Conservation (phyloP, 2,888 invertebrate species). For the Smittia sp. region DNA sequence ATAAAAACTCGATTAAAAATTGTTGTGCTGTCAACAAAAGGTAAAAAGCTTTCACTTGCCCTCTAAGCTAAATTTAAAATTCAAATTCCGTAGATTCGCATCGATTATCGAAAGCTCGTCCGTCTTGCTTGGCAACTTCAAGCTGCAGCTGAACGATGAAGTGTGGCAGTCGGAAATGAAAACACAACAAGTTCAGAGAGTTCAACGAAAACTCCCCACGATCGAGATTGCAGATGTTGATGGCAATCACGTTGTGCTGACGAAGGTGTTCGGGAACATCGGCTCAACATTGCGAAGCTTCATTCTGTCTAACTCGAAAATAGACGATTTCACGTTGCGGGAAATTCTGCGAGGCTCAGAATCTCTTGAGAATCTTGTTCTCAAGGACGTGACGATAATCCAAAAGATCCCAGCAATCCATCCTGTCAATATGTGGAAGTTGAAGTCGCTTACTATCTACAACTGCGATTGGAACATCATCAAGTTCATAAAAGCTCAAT, state of each 20-base stretch:
- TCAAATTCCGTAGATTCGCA: not conserved
- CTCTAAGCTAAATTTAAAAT: not conserved
- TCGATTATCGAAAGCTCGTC: constrained; percentile 4
- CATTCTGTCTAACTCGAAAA: not conserved
- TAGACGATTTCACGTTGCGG: constrained; percentile 27
- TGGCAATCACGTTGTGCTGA: not conserved
- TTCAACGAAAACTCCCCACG: not conserved
- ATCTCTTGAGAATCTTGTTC: not conserved
- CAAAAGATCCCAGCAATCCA: constrained; percentile 25
- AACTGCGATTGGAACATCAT: constrained; percentile 33
- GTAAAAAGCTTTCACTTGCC: constrained; percentile 10
- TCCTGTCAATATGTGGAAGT: not conserved
- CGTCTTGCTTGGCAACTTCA: constrained; percentile 13
- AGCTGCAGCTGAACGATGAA: not conserved
- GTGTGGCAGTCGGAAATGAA: constrained; percentile 4
- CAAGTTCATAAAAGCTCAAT: constrained; percentile 1
- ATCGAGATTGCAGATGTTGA: not conserved
- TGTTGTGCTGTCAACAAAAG: not conserved
- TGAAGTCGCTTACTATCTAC: not conserved
- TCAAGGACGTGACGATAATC: not conserved
- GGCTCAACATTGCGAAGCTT: not conserved
- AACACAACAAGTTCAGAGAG: not conserved
- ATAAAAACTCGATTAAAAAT: constrained; percentile 6
- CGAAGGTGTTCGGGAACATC: not conserved
- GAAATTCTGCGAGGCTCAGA: constrained; percentile 15